Conservation (phyloP, 2,797 vertebrate species). For the Champsocephalus gunnari region DNA sequence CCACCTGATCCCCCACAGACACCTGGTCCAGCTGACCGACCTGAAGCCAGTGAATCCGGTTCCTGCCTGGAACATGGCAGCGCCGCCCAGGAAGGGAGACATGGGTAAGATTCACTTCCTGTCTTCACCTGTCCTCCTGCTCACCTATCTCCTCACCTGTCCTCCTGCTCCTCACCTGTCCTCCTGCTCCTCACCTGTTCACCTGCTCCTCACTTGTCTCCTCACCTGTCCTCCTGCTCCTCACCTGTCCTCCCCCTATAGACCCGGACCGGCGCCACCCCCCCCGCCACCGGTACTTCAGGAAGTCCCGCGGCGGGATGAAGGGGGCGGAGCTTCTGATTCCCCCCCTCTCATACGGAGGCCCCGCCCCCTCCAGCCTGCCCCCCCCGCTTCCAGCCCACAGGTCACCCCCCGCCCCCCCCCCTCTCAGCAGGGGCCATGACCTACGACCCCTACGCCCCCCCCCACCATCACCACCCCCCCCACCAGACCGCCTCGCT, state of each 20-base stretch:
- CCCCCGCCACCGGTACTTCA: constrained; percentile 85
- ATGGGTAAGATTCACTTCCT: constrained; percentile 58
- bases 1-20: constrained; percentile 75
- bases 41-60: constrained; percentile 93
- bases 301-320: constrained; percentile 89
- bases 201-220: too few species aligned
- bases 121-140: too few species aligned
- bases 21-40: constrained; percentile 90
- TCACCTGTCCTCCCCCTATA: constrained; percentile 35
- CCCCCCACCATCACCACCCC: constrained; percentile 80
- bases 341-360: constrained; percentile 83
- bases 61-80: constrained; percentile 88
- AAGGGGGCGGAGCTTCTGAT: constrained; percentile 89
- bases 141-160: too few species aligned
- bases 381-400: constrained; percentile 87
- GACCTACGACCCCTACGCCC: constrained; percentile 86
- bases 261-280: constrained; percentile 87
- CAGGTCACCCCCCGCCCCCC: constrained; percentile 69
- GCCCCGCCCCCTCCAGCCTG: constrained; percentile 74
- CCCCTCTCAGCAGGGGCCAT: constrained; percentile 73
- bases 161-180: too few species aligned
- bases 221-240: too few species aligned
- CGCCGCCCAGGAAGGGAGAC: constrained; percentile 86
- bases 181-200: too few species aligned
- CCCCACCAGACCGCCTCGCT: constrained; percentile 78